Conservation (phyloP, 1,140 invertebrate species). For the Penaeus vannamei region DNA sequence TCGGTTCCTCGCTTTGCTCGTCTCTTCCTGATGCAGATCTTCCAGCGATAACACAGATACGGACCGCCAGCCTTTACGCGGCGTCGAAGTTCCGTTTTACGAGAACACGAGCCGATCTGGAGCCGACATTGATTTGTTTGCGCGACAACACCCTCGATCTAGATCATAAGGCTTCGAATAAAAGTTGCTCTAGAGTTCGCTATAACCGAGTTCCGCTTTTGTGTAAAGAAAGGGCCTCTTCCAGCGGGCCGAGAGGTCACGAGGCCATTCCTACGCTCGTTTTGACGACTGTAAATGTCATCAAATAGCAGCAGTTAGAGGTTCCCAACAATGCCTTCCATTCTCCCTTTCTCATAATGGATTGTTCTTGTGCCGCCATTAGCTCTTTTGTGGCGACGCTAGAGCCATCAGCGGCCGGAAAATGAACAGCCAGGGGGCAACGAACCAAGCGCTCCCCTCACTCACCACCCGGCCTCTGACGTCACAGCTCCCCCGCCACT, state of each 20-base stretch:
- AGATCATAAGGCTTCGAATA: neutral
- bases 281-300: conserved; percentile 65
- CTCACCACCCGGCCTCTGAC: conserved; percentile 59
- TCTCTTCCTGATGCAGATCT: conserved; percentile 12
- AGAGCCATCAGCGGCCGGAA: conserved; percentile 62
- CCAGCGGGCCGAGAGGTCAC: conserved; percentile 43
- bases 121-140: neutral
- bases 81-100: too few relatives aligned
- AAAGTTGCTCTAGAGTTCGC: conserved; percentile 6
- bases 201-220: conserved; percentile 4
- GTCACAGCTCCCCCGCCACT: conserved; percentile 37
- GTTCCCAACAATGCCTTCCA: conserved; percentile 62
- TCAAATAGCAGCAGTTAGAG: conserved; percentile 61
- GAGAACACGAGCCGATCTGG: too few relatives aligned
- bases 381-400: conserved; percentile 62
- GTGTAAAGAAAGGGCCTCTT: conserved; percentile 49
- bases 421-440: conserved; percentile 61
- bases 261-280: conserved; percentile 49
- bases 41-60: neutral
- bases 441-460: conserved; percentile 50
- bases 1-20: conserved; percentile 47
- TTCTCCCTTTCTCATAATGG: conserved; percentile 63
- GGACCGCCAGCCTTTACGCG: too few relatives aligned
- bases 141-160: neutral
- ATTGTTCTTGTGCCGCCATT: conserved; percentile 66